A percentile compares a stretch with the other conserved stretches of the same genome.
These are phyloP conservation scores for Adrianichthys oophorus DNA, from an alignment of 2,797 vertebrate species.

Conservation along the genomic window DNA sequence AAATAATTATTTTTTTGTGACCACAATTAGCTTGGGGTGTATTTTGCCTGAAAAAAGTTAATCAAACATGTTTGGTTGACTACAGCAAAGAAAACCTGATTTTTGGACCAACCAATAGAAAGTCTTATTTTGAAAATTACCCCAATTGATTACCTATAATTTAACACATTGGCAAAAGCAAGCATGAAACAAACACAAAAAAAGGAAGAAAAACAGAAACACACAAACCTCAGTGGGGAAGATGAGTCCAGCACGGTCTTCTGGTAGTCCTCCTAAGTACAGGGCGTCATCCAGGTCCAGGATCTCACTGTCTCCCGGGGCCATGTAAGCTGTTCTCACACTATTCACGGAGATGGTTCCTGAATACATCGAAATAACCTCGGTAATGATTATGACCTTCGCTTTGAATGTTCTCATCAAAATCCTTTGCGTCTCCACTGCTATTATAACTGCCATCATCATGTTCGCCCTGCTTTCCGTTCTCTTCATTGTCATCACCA, in stretches of 20 bases:
- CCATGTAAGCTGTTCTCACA: constrained; percentile 91
- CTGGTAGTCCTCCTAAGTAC: constrained; percentile 94
- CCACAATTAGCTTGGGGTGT: no score
- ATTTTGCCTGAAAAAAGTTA: no score
- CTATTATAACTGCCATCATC: constrained; percentile 25
- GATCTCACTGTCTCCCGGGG: constrained; percentile 98
- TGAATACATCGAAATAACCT: constrained; percentile 58
- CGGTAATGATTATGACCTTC: constrained; percentile 41
- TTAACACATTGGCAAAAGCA: not conserved
- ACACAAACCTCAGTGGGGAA: constrained; percentile 93
- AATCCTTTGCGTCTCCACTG: constrained; percentile 22
- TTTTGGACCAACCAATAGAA: no score
- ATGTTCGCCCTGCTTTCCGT: constrained; percentile 10
- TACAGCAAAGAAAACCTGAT: no score
- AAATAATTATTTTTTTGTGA: no score
- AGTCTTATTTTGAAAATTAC: no score
- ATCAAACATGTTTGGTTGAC: no score
- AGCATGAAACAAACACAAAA: not conserved
- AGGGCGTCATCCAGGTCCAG: constrained; percentile 95
- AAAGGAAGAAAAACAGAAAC: constrained; percentile 14
- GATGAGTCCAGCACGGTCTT: constrained; percentile 93
- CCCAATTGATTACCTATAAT: not conserved
- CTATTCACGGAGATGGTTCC: constrained; percentile 99
- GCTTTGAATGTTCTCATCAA: constrained; percentile 32
- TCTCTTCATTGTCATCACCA: constrained; percentile 21